Conservation (phyloP, 1,140 invertebrate genomes). For the Gyrodactylus bullatarudis region DNA sequence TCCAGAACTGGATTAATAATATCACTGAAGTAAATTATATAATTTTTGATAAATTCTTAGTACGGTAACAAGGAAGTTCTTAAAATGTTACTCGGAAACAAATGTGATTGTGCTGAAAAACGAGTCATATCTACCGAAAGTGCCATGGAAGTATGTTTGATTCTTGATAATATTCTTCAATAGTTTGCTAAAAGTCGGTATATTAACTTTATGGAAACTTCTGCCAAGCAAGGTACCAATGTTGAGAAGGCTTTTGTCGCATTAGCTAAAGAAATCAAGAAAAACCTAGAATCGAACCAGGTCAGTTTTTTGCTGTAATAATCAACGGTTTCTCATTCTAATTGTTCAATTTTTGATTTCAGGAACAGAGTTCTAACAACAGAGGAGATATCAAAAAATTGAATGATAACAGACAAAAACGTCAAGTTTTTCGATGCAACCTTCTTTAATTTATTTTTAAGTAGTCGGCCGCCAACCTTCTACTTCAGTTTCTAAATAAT, state of each 20-base stretch:
- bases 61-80: conserved; percentile 99
- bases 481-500: too few relatives aligned
- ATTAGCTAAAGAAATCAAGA: conserved; percentile 23
- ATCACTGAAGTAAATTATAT: conserved; percentile 29
- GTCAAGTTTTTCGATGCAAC: not conserved
- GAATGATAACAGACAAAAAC: not conserved
- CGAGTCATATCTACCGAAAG: conserved; percentile 76
- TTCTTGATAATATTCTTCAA: conserved; percentile 13
- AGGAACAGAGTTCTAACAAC: not conserved
- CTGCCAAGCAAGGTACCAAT: conserved; percentile 22
- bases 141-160: conserved; percentile 25
- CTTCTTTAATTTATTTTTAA: not conserved
- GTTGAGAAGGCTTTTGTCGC: conserved; percentile 23
- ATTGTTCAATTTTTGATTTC: too few relatives aligned
- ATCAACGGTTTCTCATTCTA: too few relatives aligned
- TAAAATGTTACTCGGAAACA: conserved; percentile 85
- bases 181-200: conserved; percentile 85
- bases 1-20: conserved; percentile 37
- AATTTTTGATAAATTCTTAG: conserved; percentile 23
- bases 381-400: not conserved
- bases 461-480: too few relatives aligned
- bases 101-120: conserved; percentile 96
- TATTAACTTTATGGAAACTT: conserved; percentile 32
- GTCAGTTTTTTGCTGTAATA: too few relatives aligned
- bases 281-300: not conserved